These are phyloP conservation scores for Nicator chloris DNA, from an alignment of 2,113 vertebrate genomes.

Conservation along the genomic window DNA sequence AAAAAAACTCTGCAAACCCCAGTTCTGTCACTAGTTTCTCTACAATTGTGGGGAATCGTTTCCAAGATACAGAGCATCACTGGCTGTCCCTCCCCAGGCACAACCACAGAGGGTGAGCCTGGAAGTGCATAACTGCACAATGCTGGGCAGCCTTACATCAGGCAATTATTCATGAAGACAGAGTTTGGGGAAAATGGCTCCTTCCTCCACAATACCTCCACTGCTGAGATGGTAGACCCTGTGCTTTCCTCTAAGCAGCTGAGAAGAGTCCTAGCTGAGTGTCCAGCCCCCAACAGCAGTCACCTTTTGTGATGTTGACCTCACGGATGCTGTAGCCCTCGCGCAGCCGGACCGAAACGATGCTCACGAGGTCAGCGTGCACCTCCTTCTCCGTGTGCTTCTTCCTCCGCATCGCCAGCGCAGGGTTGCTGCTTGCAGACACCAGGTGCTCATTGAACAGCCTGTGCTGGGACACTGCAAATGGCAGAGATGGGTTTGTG, in stretches of 20 bases:
- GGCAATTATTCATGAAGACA: not conserved
- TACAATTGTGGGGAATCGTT: not conserved
- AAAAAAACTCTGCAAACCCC: not conserved
- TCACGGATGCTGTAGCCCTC: constrained; percentile 97
- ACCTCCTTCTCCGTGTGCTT: constrained; percentile 98
- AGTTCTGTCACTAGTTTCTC: not conserved
- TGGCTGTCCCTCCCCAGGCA: not conserved
- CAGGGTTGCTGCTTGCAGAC: constrained; percentile 92
- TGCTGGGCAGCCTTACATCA: not conserved
- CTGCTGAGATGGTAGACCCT: not conserved
- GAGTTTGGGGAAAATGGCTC: not conserved
- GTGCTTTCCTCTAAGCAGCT: not conserved
- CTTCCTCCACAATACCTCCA: not conserved
- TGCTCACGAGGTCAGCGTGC: constrained; percentile 89
- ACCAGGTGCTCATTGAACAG: constrained; percentile 96
- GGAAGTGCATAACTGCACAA: not conserved
- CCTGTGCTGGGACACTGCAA: constrained; percentile 90
- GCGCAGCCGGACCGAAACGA: constrained; percentile 90
- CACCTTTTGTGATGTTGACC: constrained; percentile 92
- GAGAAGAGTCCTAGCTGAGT: not conserved
- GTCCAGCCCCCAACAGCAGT: not conserved
- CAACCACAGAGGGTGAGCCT: not conserved
- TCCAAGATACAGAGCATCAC: not conserved
- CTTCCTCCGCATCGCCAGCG: constrained; percentile 90
- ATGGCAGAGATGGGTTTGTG: not conserved